A percentile compares a stretch with the other conserved stretches of the same genome.
phyloP scores from a whole-genome alignment of 1,140 invertebrate species.

The Stenopsyche tienmushanensis region DNA sequence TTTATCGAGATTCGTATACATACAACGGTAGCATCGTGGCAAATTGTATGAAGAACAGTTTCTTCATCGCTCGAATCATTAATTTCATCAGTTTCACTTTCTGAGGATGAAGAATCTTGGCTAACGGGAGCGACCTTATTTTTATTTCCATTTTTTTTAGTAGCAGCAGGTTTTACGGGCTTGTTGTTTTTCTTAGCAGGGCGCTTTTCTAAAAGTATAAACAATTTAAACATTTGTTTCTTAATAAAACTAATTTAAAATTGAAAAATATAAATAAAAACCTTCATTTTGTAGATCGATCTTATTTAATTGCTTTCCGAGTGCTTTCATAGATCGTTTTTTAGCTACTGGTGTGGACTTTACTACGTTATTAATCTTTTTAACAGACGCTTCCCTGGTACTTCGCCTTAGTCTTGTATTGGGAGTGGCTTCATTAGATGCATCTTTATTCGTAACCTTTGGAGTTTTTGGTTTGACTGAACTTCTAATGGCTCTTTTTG shows the following conservation, averaged over 20 bases:
- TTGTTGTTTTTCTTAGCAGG: background rate
- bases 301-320: constrained; percentile 3
- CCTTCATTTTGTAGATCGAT: background rate
- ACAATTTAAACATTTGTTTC: constrained; percentile 15
- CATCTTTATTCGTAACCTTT: background rate
- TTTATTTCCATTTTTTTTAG: constrained; percentile 1
- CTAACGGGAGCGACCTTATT: constrained; percentile 3
- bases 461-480: constrained; percentile 26
- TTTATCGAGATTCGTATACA: background rate
- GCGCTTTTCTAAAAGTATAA: background rate
- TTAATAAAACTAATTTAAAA: constrained; percentile 2
- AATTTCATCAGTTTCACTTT: constrained; percentile 1
- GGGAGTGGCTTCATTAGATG: background rate
- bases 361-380: background rate
- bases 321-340: constrained; percentile 17
- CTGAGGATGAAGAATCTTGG: background rate
- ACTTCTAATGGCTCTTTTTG: constrained; percentile 25
- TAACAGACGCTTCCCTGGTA: background rate
- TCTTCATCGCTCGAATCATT: constrained; percentile 30
- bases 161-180: background rate
- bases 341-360: background rate
- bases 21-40: constrained; percentile 31
- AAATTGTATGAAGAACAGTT: constrained; percentile 37
- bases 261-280: background rate
- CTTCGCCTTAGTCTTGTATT: background rate